Evolutionary conservation across 1,140 invertebrate genomes (phyloP).

Genomic region (Drosophila nikananu): DNA sequence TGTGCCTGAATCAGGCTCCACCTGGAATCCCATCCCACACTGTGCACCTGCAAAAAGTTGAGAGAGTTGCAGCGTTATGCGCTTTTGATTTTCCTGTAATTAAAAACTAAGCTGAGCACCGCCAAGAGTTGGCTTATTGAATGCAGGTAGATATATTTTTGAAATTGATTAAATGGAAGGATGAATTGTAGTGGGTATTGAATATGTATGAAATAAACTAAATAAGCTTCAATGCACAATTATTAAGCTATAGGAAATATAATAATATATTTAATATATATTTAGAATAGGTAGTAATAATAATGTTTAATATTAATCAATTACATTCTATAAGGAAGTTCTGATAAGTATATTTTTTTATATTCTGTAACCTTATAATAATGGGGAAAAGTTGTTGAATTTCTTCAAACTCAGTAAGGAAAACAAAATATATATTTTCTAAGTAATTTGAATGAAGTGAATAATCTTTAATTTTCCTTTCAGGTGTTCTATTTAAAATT

Average conservation of each 20-base stretch:
- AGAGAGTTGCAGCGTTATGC: constrained; percentile 34
- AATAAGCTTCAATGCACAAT: neutral
- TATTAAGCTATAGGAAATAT: neutral
- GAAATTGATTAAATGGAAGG: neutral
- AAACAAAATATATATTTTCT: no score
- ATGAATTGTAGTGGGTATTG: neutral
- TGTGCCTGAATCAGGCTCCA: constrained; percentile 6
- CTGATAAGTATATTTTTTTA: no score
- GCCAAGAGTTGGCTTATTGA: constrained; percentile 9
- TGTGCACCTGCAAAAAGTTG: constrained; percentile 27
- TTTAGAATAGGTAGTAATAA: no score
- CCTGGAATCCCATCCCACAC: neutral
- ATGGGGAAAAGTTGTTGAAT: no score
- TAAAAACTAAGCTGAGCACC: constrained; percentile 44
- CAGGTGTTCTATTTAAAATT: no score
- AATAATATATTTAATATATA: neutral
- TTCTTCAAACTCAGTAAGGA: no score
- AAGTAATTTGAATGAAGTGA: no score
- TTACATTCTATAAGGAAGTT: no score
- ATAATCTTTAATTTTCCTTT: no score
- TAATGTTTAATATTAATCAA: no score
- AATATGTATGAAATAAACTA: neutral
- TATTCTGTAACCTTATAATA: no score
- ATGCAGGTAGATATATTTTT: neutral
- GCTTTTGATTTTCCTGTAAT: constrained; percentile 60